Evolutionary conservation across 2,113 vertebrate genomes (phyloP), one percentile per base, ranked within the genome.

Genomic region (Cygnus atratus): DNA sequence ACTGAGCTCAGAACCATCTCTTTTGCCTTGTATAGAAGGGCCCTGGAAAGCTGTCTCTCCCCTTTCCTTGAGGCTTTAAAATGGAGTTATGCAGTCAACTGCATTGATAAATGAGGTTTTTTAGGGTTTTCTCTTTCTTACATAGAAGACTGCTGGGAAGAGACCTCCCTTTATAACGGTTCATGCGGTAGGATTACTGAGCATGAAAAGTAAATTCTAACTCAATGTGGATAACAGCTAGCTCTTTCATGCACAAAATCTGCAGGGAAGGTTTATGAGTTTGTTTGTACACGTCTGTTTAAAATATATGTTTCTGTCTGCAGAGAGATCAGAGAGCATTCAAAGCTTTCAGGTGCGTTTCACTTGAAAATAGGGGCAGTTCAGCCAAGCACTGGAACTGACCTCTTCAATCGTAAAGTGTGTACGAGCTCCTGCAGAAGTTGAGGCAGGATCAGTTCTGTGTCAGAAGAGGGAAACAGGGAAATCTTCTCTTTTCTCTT

Each of bases 401-500:
- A 3, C 13, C 11, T 88, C 29, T 88, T 24, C 4, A 18, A 24
- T 84, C 13, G 43, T 58, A 77, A 55, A 61, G 11, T 0, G 0
- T 48, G 21, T 20, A 57, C 14, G 8, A 65, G 4, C 3, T 65
- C 76, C 67, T 93, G 22, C 29, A 78, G 61, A 77, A 84, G 11
- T 10, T 57, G 29, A 68, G 9, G 10, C 7, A 73, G 6, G 4
- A 62, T 29, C 37, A 70, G 7, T 18, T 61, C 35, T 48, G 5
- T 31, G 9, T 70, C 33, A 73, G 48, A 66, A 46, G 15, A 52
- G 22, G 6, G 7, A 88, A 76, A 65, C 3, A 14, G 15, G 13
- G 19, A 77, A 72, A 77, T 61, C 9, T 86, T 20, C 3, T n/a
- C 52, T 25, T 0, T 0, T 0, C 1, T 2, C 11, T 48, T 58